Base-by-base conservation (phyloP, 2,888 invertebrate species). In the Lasioglossum lativentre region DNA sequence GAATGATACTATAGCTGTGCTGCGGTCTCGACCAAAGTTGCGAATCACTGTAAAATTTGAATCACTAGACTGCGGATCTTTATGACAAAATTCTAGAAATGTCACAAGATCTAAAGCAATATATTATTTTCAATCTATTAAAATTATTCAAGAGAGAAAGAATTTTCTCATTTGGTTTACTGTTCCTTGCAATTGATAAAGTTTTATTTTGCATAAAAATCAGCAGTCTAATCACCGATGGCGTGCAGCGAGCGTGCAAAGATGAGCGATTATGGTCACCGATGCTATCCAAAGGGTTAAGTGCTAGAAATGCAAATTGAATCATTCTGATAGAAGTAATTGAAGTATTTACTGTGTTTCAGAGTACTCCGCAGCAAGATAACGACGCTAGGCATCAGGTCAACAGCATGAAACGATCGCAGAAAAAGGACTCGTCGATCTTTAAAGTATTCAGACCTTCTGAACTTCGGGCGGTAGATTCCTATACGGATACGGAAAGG, bases 401-500 rank as follows among this genome's bases (percentile, higher is more conserved):
- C 19, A 47, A 23, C 47, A 47, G 47, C 52, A 6, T 4, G 23
- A 23, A 27, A 27, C 27, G 27, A 59, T 30, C 19, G 63, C 63
- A 10, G 30, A 66, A 19, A 34, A 34, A 34, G 5, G 30, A 30
- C 40, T 4, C 23, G 40, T 38, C 8, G 38, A 68, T n/a, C 68
- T 68, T n/a, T 68, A 38, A 68, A 68, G 14, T 68, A 40, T 70
- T 70, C 10, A 70, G 40, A n/a, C n/a, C 40, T 34, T 66, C 23
- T 23, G 38, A 40, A 38, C 40, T n/a, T 12, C 12, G 38, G 5
- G 70, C 4, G n/a, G 23, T n/a, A 70, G 70, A 70, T 70, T 70
- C n/a, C 40, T n/a, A 12, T n/a, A 40, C 5, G 23, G 40, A 70
- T 38, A 14, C 14, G 23, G 38, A 70, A 70, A 70, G 70, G 70